Evolutionary conservation across 2,113 vertebrate genomes (phyloP), one percentile per base, ranked within the genome.

Genomic region (Actenoides lindsayi): DNA sequence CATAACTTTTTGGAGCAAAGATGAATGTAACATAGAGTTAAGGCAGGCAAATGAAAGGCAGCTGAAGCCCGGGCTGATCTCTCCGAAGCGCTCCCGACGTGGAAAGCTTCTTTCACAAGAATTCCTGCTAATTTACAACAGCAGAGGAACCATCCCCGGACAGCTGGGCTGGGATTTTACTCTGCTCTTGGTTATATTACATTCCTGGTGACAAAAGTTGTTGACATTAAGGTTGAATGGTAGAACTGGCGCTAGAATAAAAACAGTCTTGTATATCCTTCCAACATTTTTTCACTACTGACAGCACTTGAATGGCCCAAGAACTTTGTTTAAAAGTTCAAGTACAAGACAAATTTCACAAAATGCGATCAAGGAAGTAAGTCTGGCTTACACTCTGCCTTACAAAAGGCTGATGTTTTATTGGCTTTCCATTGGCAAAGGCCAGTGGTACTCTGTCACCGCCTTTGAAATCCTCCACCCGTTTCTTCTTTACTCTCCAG

Each of bases 101-200:
- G 39, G 68, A 74, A 96, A 48, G 68, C 53, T 76, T 39, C 80
- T 50, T 94, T 75, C 71, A 60, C 21, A 68, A 90, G 51, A 86
- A 81, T 78, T 71, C 51, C 44, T 62, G 31, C 76, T 63, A 71
- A 95, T 83, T 93, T 85, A 64, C 88, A 96, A 80, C n/a, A 90
- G 90, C 21, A 59, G 44, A 73, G 16, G 57, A 89, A 75, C 33
- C 67, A 42, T 76, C 82, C 54, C 37, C 3, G 1, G 53, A 80
- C 48, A 90, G 41, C 15, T 39, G 46, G 75, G 62, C 35, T 70
- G 39, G 75, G 41, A 69, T 93, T 83, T 93, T 74, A 51, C 57
- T 89, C 88, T 75, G 63, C 44, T 81, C 31, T 80, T 94, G 82
- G 56, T 87, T 81, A 83, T 59, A 51, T 42, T 60, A 64, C 68